Conservation (phyloP, 2,888 invertebrate species). For the Cryptus viduatorius region DNA sequence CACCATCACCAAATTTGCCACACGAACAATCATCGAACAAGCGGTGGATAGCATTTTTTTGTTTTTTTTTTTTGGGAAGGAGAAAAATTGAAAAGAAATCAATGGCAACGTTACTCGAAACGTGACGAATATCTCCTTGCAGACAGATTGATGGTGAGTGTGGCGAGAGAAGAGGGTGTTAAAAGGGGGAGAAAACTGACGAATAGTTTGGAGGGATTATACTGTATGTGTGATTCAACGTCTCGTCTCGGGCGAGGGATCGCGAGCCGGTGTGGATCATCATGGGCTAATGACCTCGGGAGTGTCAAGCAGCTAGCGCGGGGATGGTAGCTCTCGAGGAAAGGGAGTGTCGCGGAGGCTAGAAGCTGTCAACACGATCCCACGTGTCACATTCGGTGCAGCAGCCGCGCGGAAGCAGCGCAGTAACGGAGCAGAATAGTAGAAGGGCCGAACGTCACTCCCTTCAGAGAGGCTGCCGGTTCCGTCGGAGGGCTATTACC, state of each 20-base stretch:
- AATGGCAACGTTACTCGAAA: neutral
- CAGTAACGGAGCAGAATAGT: conserved; percentile 8
- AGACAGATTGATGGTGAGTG: conserved; percentile 51
- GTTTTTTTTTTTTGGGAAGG: neutral
- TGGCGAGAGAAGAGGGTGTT: conserved; percentile 9
- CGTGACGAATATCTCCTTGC: neutral
- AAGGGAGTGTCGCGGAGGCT: conserved; percentile 67
- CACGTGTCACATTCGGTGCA: conserved; percentile 58
- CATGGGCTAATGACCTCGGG: conserved; percentile 75
- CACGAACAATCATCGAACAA: neutral
- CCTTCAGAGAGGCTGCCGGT: conserved; percentile 68
- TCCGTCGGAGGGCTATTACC: conserved; percentile 71
- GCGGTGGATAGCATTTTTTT: neutral
- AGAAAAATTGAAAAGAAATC: conserved; percentile 13
- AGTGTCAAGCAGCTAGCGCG: conserved; percentile 39
- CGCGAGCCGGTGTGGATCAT: conserved; percentile 73
- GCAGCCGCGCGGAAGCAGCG: conserved; percentile 63
- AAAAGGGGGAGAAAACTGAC: conserved; percentile 29
- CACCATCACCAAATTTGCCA: conserved; percentile 26
- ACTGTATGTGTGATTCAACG: conserved; percentile 50
- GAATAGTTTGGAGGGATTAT: conserved; percentile 27
- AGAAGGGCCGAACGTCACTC: conserved; percentile 74
- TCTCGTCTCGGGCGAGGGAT: conserved; percentile 61
- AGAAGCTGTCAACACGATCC: conserved; percentile 75
- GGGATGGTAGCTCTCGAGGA: conserved; percentile 40